Percentiles rank a stretch among this genome's conserved stretches.
phyloP scores from a whole-genome alignment of 2,797 vertebrate genomes.

The Emys orbicularis region DNA sequence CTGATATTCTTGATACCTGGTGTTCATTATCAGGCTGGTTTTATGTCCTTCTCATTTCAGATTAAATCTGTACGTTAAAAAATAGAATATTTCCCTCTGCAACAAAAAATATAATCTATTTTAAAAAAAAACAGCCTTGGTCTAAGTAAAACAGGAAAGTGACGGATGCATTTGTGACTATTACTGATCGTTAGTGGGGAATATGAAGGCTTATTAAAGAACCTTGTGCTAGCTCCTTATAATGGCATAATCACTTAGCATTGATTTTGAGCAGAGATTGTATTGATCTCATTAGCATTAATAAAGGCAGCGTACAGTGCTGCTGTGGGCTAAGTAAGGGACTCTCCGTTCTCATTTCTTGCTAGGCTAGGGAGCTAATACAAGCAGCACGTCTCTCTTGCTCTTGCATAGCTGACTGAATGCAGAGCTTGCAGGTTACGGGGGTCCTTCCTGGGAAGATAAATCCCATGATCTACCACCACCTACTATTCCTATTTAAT shows the following conservation, averaged over 20 bases:
- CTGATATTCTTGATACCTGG: background rate
- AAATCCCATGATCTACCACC: constrained; percentile 28
- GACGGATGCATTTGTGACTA: background rate
- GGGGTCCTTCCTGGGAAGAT: background rate
- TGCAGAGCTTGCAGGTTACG: background rate
- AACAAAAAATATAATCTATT: rapidly evolving
- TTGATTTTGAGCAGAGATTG: background rate
- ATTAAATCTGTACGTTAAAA: background rate
- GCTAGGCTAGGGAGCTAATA: background rate
- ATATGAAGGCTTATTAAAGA: background rate
- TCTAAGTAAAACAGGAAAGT: background rate
- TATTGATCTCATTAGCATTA: constrained; percentile 40
- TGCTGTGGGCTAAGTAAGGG: background rate
- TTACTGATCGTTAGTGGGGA: background rate
- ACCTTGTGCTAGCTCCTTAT: background rate
- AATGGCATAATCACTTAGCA: background rate
- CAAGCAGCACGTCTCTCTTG: background rate
- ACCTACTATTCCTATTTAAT: constrained; percentile 42
- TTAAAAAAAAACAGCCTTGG: background rate
- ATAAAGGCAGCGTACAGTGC: background rate
- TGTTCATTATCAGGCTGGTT: background rate
- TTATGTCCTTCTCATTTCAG: background rate
- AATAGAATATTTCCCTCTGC: background rate
- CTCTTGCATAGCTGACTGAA: background rate
- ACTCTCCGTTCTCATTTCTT: background rate